Conservation (phyloP, 2,113 vertebrate genomes). For the Empidonax traillii region DNA sequence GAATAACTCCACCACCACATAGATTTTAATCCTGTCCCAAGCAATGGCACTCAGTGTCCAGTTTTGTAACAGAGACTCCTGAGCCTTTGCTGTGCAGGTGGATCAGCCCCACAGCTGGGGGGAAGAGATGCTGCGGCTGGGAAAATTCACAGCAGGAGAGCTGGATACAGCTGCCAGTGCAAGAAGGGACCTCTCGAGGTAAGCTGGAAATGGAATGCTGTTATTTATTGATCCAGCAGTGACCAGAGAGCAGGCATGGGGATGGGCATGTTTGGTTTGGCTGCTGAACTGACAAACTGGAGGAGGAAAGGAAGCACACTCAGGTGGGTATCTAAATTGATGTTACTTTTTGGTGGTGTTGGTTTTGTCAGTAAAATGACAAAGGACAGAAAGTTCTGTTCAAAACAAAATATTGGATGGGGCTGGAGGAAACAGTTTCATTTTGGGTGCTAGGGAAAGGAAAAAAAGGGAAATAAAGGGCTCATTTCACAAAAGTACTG, state of each 20-base stretch:
- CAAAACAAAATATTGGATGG: not conserved
- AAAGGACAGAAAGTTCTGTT: not conserved
- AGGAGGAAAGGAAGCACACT: not conserved
- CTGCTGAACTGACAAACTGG: not conserved
- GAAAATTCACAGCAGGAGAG: not conserved
- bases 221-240: not conserved
- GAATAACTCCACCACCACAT: not conserved
- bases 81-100: not conserved
- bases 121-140: accelerated
- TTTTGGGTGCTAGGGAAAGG: not conserved
- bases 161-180: accelerated
- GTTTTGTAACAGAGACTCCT: not conserved
- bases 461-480: not conserved
- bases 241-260: not conserved
- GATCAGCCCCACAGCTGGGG: not conserved
- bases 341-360: not conserved
- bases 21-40: not conserved
- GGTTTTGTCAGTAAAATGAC: not conserved
- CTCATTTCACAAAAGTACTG: not conserved
- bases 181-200: not conserved
- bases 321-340: accelerated
- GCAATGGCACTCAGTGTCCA: accelerated
- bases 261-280: not conserved
- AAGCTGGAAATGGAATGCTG: not conserved
- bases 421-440: not conserved